Evolutionary conservation across 2,888 invertebrate species (phyloP).

Genomic region (Himalopsyche kuldschensis): DNA sequence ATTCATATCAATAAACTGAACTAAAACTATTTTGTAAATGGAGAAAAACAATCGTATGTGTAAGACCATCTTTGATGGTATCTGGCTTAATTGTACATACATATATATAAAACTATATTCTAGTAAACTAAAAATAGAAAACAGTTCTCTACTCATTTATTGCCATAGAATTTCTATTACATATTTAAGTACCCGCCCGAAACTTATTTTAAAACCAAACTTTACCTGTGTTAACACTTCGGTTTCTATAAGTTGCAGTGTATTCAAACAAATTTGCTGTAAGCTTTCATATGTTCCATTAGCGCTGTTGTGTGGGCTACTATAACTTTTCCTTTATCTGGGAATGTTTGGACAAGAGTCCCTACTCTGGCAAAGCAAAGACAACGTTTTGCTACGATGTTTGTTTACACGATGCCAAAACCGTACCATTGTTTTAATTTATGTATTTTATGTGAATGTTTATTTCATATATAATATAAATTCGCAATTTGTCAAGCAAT

Average conservation of each 20-base stretch:
- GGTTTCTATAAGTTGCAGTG: constrained; percentile 24
- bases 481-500: no score
- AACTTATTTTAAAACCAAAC: constrained; percentile 13
- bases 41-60: no score
- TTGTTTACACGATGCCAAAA: constrained; percentile 7
- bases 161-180: background rate
- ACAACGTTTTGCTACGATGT: constrained; percentile 13
- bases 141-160: background rate
- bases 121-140: background rate
- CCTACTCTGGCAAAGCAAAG: constrained; percentile 16
- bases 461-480: background rate
- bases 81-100: no score
- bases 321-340: constrained; percentile 36
- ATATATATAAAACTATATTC: no score
- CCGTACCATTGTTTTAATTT: background rate
- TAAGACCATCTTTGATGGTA: no score
- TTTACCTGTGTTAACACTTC: constrained; percentile 12
- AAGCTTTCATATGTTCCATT: constrained; percentile 34
- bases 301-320: constrained; percentile 24
- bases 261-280: constrained; percentile 29
- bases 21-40: no score
- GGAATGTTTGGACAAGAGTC: constrained; percentile 30
- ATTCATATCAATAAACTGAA: no score
- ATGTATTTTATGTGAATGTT: background rate
- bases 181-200: background rate